Evolutionary conservation across 2,888 invertebrate genomes (phyloP), one percentile per base, ranked within the genome.

Genomic region (Ecliptopera silaceata): DNA sequence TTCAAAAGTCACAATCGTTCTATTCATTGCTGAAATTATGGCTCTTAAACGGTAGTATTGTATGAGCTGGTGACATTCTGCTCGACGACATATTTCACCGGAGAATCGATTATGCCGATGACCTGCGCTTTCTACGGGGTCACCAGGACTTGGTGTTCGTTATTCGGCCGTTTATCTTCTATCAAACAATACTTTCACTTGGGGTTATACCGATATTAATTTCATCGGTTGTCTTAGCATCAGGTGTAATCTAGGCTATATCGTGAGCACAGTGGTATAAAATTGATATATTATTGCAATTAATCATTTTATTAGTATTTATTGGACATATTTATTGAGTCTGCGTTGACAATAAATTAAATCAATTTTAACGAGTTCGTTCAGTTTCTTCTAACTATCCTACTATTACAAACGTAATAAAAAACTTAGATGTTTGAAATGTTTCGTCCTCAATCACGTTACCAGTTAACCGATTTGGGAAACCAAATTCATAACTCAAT

Each of bases 41-140:
- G 70, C 76, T 80, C 74, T 77, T 74, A 74, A 75, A 73, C 65
- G 64, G 69, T 72, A 73, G 77, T 72, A 75, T 79, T 68, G 66
- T 69, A 61, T 52, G 29, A 32, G 45, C 66, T 64, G 69, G 72
- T 64, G 65, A 74, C 72, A 71, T 71, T 70, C 72, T 70, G 69
- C 67, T 68, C 69, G 71, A 71, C 72, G 75, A 70, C 68, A 73
- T 74, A 69, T 75, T 75, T 69, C 68, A 69, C 74, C 74, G 74
- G 78, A 74, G 78, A 77, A 77, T 76, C 73, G 74, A 74, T 79
- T 80, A 79, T 75, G 72, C 73, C 71, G 74, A 17, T 64, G 65
- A 69, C 68, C 68, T 48, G 43, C 49, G 59, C 66, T 67, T 69
- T 66, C 66, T 65, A 67, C 51, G 60, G 51, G 69, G 64, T 67